Conservation (phyloP, 2,888 invertebrate genomes). For the Ceratothoa steindachneri region DNA sequence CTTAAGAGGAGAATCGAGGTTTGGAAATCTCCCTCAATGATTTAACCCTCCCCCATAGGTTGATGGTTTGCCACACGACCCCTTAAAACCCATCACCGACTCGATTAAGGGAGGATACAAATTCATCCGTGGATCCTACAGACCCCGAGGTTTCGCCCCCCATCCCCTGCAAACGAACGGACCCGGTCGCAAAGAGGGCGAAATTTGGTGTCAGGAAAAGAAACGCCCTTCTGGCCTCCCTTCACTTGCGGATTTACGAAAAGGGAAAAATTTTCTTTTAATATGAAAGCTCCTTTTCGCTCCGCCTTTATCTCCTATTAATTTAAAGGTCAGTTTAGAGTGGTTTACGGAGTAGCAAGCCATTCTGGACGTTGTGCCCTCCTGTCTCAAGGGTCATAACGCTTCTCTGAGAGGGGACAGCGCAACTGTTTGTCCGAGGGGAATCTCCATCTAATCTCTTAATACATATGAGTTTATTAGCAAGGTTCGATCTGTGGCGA, state of each 20-base stretch:
- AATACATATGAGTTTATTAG: conserved; percentile 45
- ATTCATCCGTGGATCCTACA: too few species aligned
- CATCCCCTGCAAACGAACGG: too few species aligned
- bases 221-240: conserved; percentile 7
- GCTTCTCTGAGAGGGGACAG: not conserved
- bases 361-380: not conserved
- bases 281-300: not conserved
- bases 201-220: not conserved
- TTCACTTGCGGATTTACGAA: not conserved
- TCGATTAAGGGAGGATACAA: too few species aligned
- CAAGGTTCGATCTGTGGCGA: conserved; percentile 26
- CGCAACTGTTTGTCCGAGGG: not conserved
- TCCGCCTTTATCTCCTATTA: not conserved
- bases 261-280: not conserved
- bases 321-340: not conserved
- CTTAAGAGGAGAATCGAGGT: too few species aligned
- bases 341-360: not conserved
- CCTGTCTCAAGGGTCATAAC: not conserved
- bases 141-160: too few species aligned
- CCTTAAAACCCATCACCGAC: too few species aligned
- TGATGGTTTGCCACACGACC: too few species aligned
- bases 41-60: too few species aligned
- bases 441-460: conserved; percentile 25
- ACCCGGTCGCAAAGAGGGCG: not conserved
- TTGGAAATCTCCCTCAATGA: too few species aligned